A percentile compares a stretch with the other conserved stretches of the same genome.
Evolutionary conservation across 2,888 invertebrate genomes (phyloP).

Genomic region (Agonum fuliginosum): DNA sequence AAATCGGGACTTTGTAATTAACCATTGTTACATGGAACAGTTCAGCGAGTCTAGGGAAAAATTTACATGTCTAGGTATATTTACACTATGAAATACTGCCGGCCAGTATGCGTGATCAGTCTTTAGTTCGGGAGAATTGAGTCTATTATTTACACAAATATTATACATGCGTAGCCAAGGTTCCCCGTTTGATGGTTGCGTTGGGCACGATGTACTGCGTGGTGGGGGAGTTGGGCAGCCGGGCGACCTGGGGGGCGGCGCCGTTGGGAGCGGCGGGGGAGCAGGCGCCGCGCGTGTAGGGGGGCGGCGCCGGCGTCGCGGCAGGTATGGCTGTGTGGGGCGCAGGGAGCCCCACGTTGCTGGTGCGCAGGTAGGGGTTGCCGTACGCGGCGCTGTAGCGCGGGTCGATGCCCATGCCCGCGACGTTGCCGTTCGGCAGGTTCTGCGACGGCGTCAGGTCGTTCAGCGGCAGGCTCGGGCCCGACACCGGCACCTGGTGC

Average conservation of each 20-base stretch:
- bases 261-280: constrained; percentile 73
- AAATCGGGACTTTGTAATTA: constrained; percentile 51
- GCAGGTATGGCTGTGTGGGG: constrained; percentile 81
- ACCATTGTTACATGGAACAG: constrained; percentile 46
- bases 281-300: constrained; percentile 75
- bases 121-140: constrained; percentile 38
- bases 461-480: constrained; percentile 68
- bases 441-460: constrained; percentile 68
- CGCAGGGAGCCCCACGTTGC: constrained; percentile 78
- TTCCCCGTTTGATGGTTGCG: constrained; percentile 78
- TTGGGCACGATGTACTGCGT: constrained; percentile 77
- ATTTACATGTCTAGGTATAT: constrained; percentile 36
- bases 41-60: constrained; percentile 28
- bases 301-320: constrained; percentile 87
- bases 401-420: constrained; percentile 83
- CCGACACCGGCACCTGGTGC: constrained; percentile 68
- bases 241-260: constrained; percentile 75
- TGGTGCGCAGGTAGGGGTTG: constrained; percentile 89
- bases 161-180: constrained; percentile 82
- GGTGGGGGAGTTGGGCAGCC: constrained; percentile 73
- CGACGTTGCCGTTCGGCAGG: constrained; percentile 70
- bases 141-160: constrained; percentile 62
- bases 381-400: constrained; percentile 92
- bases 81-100: constrained; percentile 55
- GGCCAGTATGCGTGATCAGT: constrained; percentile 49